These are phyloP conservation scores for Phrynosoma platyrhinos DNA, from an alignment of 2,113 vertebrate species.

Conservation along the genomic window DNA sequence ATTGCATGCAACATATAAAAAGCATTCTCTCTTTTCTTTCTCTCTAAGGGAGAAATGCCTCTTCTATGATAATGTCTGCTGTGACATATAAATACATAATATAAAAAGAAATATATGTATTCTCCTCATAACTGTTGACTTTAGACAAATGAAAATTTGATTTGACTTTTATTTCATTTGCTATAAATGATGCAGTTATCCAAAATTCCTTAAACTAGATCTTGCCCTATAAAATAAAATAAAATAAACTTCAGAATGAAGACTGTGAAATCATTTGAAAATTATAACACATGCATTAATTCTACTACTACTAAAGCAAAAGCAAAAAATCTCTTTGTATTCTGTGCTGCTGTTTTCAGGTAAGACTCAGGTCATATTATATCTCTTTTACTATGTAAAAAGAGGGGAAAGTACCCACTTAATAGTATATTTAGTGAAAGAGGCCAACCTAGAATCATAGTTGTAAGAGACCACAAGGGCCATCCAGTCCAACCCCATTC, in stretches of 20 bases:
- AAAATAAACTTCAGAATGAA: neutral
- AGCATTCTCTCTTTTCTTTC: neutral
- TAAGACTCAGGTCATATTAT: neutral
- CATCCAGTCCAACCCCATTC: too few species aligned
- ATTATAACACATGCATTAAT: neutral
- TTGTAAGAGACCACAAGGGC: too few species aligned
- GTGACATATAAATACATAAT: neutral
- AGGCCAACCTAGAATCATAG: too few species aligned
- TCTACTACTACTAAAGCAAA: neutral
- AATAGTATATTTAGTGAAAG: too few species aligned
- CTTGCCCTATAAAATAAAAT: neutral
- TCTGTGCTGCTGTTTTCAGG: neutral
- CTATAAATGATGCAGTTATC: neutral
- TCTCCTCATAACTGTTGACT: neutral
- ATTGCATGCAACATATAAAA: neutral
- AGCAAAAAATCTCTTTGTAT: neutral
- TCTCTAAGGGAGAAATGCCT: neutral
- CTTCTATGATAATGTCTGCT: neutral
- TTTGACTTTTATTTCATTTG: neutral
- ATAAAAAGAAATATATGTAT: neutral
- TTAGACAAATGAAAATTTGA: neutral
- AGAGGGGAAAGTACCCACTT: too few species aligned
- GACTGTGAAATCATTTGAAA: neutral
- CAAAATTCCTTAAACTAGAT: neutral
- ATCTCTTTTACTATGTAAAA: neutral